These are phyloP conservation scores for Melanerpes formicivorus DNA, from an alignment of 2,113 vertebrate genomes.

Conservation along the genomic window DNA sequence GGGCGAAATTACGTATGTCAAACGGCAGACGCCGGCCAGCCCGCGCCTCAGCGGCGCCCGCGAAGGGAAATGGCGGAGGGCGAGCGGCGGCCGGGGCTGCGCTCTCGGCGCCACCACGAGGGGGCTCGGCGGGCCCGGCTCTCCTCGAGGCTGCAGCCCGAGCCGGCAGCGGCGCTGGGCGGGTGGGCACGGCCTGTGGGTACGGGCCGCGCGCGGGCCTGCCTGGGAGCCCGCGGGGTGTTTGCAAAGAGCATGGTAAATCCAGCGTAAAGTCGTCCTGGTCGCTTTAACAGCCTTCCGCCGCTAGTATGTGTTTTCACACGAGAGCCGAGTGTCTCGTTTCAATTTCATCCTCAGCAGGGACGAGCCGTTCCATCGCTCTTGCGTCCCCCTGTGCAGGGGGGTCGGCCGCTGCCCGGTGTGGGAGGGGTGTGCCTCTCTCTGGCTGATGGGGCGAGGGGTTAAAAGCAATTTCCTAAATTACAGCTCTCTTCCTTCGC, in stretches of 20 bases:
- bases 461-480: not conserved
- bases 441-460: not conserved
- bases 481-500: not conserved
- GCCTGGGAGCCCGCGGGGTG: rapidly evolving
- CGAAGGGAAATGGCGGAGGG: not conserved
- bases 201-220: rapidly evolving
- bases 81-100: not conserved
- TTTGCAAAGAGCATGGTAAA: not conserved
- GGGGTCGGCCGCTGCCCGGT: not conserved
- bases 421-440: not conserved
- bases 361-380: not conserved
- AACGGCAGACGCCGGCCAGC: not conserved
- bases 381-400: not conserved
- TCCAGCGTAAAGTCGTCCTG: not conserved
- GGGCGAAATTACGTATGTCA: rapidly evolving
- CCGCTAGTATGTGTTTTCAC: not conserved
- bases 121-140: not conserved
- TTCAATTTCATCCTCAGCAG: not conserved
- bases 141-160: not conserved
- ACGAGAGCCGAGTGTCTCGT: not conserved
- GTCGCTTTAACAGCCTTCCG: not conserved
- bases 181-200: not conserved
- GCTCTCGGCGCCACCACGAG: not conserved
- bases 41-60: not conserved
- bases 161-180: not conserved